These are phyloP conservation scores for Myotis daubentonii DNA, from an alignment of 2,797 vertebrate genomes.

Conservation along the genomic window DNA sequence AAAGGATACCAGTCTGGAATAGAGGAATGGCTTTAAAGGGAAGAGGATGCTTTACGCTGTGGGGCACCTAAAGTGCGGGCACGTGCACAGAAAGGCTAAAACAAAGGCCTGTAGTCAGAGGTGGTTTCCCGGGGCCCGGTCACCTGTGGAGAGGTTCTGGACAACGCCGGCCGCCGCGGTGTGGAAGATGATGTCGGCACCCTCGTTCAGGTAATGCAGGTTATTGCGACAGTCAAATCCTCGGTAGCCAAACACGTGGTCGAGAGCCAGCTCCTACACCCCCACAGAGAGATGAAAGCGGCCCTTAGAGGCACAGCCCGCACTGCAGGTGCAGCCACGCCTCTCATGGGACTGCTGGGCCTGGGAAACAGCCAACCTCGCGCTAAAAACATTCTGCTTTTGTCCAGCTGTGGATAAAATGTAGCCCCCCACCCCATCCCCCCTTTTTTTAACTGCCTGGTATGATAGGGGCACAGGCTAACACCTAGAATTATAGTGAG, in stretches of 20 bases:
- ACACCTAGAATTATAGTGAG: background rate
- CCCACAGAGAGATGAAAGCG: background rate
- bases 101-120: background rate
- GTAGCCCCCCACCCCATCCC: too few relatives aligned
- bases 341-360: rapidly evolving
- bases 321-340: rapidly evolving
- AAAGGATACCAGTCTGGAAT: background rate
- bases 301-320: background rate
- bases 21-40: background rate
- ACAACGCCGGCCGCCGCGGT: constrained; percentile 93
- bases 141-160: constrained; percentile 96
- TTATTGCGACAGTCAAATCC: constrained; percentile 98
- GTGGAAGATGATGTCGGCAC: constrained; percentile 96
- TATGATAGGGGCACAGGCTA: rapidly evolving
- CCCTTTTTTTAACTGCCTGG: background rate
- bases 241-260: constrained; percentile 98
- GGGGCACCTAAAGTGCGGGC: background rate
- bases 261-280: constrained; percentile 92
- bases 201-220: constrained; percentile 98
- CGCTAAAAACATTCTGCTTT: background rate
- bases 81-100: background rate
- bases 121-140: background rate
- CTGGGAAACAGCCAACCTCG: background rate
- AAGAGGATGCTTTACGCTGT: background rate
- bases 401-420: background rate